A percentile compares a stretch with the other conserved stretches of the same genome.
These are phyloP conservation scores for Chrosomus eos DNA, from an alignment of 2,797 vertebrate genomes.

Conservation along the genomic window DNA sequence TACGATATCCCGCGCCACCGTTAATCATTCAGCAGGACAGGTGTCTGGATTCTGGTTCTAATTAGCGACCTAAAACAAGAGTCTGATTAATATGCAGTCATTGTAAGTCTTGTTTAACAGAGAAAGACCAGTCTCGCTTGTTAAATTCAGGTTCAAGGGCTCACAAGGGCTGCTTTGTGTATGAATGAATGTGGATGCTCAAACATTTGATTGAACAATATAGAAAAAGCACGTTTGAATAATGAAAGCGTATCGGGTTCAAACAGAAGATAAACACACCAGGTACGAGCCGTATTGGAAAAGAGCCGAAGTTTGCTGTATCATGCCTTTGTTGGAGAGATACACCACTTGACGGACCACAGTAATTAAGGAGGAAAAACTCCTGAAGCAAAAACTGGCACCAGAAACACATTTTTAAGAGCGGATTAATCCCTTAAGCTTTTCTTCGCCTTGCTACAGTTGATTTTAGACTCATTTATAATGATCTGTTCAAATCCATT, in stretches of 20 bases:
- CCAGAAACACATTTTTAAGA: conserved; percentile 14
- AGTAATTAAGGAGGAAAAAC: conserved; percentile 44
- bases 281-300: background rate
- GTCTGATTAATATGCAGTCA: conserved; percentile 45
- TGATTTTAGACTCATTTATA: conserved; percentile 50
- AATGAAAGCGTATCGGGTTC: background rate
- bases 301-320: background rate
- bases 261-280: background rate
- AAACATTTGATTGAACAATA: conserved; percentile 1
- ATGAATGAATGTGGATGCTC: background rate
- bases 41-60: conserved; percentile 45
- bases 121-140: conserved; percentile 10
- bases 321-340: background rate
- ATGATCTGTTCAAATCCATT: conserved; percentile 46
- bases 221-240: background rate
- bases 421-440: conserved; percentile 46
- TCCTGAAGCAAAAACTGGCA: conserved; percentile 26
- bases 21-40: conserved; percentile 30
- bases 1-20: conserved; percentile 16
- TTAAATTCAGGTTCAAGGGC: conserved; percentile 34
- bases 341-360: conserved; percentile 2
- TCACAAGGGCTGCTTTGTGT: background rate
- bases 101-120: conserved; percentile 22
- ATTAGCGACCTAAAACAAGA: conserved; percentile 49
- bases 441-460: conserved; percentile 35